These are phyloP conservation scores for Mobula birostris DNA, from an alignment of 2,113 vertebrate species.

Conservation along the genomic window DNA sequence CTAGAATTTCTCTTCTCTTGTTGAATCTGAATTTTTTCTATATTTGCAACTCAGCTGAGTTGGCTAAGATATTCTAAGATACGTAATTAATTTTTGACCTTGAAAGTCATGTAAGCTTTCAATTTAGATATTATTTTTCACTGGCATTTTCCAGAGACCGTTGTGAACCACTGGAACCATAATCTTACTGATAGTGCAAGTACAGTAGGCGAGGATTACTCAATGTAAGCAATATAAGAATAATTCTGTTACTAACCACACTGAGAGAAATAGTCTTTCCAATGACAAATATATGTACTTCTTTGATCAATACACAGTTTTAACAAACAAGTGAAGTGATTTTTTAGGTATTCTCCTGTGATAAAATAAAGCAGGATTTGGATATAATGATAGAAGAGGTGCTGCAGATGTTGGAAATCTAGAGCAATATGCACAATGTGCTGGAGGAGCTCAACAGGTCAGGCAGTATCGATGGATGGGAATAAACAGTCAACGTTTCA, in stretches of 20 bases:
- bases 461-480: too few species aligned
- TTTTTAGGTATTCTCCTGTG: neutral
- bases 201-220: neutral
- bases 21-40: conserved; percentile 8
- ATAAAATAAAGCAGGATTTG: neutral
- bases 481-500: too few species aligned
- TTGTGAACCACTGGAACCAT: neutral
- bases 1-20: neutral
- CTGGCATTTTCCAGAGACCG: neutral
- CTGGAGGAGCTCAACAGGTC: too few species aligned
- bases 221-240: neutral
- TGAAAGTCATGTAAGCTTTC: conserved; percentile 11
- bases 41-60: neutral
- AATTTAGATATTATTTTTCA: neutral
- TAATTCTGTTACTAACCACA: neutral
- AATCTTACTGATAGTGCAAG: neutral
- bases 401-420: too few species aligned
- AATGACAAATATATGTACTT: neutral
- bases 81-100: conserved; percentile 8
- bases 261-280: neutral
- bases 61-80: neutral
- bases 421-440: too few species aligned
- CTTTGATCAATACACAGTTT: neutral
- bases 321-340: conserved; percentile 15
- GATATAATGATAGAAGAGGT: neutral